These are phyloP conservation scores for Megalops cyprinoides DNA, from an alignment of 2,797 vertebrate species.

Conservation along the genomic window DNA sequence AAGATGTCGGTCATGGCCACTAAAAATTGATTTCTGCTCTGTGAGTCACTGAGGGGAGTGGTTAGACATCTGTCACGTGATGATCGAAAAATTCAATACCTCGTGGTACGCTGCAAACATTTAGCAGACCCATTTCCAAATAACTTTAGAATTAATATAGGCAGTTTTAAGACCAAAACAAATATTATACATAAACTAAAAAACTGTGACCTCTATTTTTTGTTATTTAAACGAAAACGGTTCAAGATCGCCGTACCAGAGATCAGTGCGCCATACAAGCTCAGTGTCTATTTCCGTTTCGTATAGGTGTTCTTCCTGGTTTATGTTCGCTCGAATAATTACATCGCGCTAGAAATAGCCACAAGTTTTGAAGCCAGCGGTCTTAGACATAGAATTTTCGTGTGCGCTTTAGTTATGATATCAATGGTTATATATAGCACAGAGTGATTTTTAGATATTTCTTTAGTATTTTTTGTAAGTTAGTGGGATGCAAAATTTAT, in stretches of 20 bases:
- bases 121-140: neutral
- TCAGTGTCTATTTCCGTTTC: constrained; percentile 51
- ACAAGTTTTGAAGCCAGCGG: constrained; percentile 47
- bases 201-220: neutral
- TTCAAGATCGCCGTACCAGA: constrained; percentile 4
- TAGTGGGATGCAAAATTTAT: constrained; percentile 40
- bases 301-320: constrained; percentile 55
- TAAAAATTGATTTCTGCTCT: constrained; percentile 8
- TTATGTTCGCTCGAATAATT: constrained; percentile 39
- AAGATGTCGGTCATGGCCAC: constrained; percentile 28
- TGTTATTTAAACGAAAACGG: neutral
- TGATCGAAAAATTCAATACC: constrained; percentile 15
- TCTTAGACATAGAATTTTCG: constrained; percentile 11
- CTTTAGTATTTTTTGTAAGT: constrained; percentile 6
- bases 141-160: neutral
- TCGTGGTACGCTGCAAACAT: constrained; percentile 4
- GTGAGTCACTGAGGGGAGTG: constrained; percentile 33
- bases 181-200: neutral
- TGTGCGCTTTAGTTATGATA: neutral
- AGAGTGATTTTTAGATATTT: neutral
- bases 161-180: neutral
- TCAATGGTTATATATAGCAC: neutral
- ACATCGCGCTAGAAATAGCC: constrained; percentile 38
- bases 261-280: constrained; percentile 28
- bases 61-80: constrained; percentile 31